Conservation (phyloP, 37 sponge, comb jelly and placozoan species). For the Dysidea cf. avara region DNA sequence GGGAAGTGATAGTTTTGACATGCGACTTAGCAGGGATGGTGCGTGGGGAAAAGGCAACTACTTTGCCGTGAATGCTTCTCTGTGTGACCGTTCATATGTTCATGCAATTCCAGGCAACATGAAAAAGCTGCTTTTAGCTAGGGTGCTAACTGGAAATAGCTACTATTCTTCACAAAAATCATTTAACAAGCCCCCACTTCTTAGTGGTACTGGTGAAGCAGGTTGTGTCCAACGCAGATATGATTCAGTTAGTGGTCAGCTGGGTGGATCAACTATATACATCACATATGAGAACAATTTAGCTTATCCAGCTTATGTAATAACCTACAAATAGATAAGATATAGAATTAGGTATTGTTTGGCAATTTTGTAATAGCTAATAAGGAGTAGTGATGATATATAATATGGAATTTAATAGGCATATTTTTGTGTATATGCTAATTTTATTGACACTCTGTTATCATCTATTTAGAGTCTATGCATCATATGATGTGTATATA, state of each 20-base stretch:
- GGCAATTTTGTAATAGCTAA: too few relatives aligned
- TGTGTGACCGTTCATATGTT: constrained; percentile 39
- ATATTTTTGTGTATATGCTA: too few relatives aligned
- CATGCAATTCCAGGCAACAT: neutral
- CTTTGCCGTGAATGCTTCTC: constrained; percentile 65
- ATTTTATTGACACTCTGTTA: too few relatives aligned
- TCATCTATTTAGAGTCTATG: too few relatives aligned
- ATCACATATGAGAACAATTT: constrained; percentile 65
- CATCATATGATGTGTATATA: too few relatives aligned
- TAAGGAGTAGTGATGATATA: too few relatives aligned
- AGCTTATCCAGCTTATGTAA: constrained; percentile 67
- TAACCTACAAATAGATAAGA: constrained; percentile 56
- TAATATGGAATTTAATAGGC: too few relatives aligned
- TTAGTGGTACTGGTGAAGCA: neutral
- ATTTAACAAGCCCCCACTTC: constrained; percentile 28
- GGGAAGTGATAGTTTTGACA: constrained; percentile 60
- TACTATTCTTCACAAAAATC: constrained; percentile 10
- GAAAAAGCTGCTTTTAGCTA: constrained; percentile 49
- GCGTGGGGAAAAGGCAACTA: constrained; percentile 73
- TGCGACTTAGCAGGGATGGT: constrained; percentile 39
- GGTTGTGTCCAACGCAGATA: constrained; percentile 28
- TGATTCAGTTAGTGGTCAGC: constrained; percentile 54
- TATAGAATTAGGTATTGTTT: too few relatives aligned
- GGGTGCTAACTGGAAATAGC: constrained; percentile 49
- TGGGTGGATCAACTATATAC: constrained; percentile 56